phyloP scores from a whole-genome alignment of 2,113 vertebrate species.

The Ploceus nigricollis region DNA sequence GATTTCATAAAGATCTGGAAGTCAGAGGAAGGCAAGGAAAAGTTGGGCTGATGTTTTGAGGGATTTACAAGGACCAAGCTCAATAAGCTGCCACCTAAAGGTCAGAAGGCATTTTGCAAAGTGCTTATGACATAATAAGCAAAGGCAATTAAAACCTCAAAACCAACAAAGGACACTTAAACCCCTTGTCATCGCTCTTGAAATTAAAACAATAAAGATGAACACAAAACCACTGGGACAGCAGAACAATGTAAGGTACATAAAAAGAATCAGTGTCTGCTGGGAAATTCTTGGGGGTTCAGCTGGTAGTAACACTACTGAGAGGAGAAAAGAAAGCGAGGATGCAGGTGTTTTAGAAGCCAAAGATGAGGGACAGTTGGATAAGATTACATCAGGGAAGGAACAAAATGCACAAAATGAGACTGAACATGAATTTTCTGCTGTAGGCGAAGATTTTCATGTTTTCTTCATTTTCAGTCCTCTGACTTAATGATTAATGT shows the following conservation, averaged over 20 bases:
- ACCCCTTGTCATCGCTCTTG: fast-evolving
- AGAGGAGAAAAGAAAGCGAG: not conserved
- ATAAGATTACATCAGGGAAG: not conserved
- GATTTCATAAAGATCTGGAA: not conserved
- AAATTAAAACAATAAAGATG: not conserved
- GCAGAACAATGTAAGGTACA: not conserved
- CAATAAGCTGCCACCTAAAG: not conserved
- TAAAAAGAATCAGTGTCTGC: not conserved
- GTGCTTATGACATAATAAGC: not conserved
- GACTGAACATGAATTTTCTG: not conserved
- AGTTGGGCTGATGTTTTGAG: not conserved
- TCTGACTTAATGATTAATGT: not conserved
- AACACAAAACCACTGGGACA: not conserved
- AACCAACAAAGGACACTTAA: not conserved
- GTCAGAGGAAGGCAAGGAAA: not conserved
- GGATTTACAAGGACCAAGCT: not conserved
- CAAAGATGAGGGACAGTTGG: not conserved
- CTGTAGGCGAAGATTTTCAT: not conserved
- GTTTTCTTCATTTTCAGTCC: not conserved
- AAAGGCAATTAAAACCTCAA: not conserved
- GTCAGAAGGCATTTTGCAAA: not conserved
- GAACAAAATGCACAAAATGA: not conserved
- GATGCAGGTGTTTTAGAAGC: not conserved
- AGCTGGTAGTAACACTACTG: not conserved
- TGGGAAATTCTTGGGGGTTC: not conserved